Evolutionary conservation across 2,113 vertebrate species (phyloP), one percentile per base, ranked within the genome.

Genomic region (Neomonachus schauinslandi): DNA sequence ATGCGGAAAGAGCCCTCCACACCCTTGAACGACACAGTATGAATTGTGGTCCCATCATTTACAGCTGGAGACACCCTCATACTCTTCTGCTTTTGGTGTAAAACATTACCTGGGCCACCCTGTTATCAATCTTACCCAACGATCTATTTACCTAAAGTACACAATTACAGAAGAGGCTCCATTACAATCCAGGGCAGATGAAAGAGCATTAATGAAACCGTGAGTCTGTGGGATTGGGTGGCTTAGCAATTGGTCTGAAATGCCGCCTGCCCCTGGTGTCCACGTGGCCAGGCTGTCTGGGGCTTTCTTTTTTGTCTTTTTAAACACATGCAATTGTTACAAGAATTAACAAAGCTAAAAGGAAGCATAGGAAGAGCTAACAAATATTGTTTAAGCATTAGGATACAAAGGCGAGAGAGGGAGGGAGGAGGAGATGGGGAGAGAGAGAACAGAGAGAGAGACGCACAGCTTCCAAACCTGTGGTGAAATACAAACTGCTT

Each of bases 61-160:
- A 59, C 92, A 72, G 76, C 93, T 74, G 97, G 98, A 97, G 91
- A 97, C 94, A 4, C 87, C 93, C 90, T 93, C 59, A 0, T 95
- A 89, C 76, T 97, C 95, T 61, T 97, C 63, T 57, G 81, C 85
- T 94, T 98, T 95, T 26, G 97, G 77, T 61, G 91, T 86, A 94
- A 98, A 98, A 93, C 92, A 94, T 87, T 93, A 96, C 97, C 97
- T 92, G 97, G 97, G 24, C 24, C 72, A 89, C 77, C 33, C 95
- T 87, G 92, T 65, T 97, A 97, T 98, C 98, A 98, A 26, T 98
- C 98, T 98, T 96, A 84, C 80, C 94, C 97, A 95, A 95, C 76
- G 85, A 97, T 91, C 97, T 98, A 69, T 98, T 98, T 98, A 97
- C 93, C 89, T 77, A 72, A 93, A 97, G 94, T 36, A 91, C 92